These are phyloP conservation scores for Celastrina argiolus DNA, from an alignment of 2,888 invertebrate genomes.

Conservation along the genomic window DNA sequence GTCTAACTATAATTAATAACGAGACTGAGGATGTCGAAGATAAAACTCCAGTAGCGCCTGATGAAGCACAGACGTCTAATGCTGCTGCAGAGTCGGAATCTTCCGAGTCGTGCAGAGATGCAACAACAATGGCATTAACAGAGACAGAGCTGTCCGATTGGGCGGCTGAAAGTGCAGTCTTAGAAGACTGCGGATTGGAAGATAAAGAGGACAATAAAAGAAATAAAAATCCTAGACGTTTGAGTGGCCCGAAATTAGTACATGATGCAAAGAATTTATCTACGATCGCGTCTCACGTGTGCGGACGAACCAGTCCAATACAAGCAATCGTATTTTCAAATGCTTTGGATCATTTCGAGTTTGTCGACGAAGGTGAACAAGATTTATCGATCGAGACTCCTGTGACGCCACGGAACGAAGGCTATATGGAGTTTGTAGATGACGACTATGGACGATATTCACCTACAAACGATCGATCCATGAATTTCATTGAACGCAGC, in stretches of 20 bases:
- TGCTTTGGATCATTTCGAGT: constrained; percentile 88
- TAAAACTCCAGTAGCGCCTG: constrained; percentile 48
- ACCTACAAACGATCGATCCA: constrained; percentile 65
- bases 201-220: constrained; percentile 56
- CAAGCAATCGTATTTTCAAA: constrained; percentile 61
- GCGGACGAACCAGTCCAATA: constrained; percentile 56
- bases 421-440: constrained; percentile 68
- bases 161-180: constrained; percentile 88
- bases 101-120: constrained; percentile 84
- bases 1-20: constrained; percentile 71
- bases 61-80: constrained; percentile 60
- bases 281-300: constrained; percentile 61
- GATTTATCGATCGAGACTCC: constrained; percentile 82
- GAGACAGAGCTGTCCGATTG: constrained; percentile 94
- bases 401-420: constrained; percentile 52
- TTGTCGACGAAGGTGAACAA: constrained; percentile 91
- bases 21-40: constrained; percentile 49
- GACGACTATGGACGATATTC: constrained; percentile 62
- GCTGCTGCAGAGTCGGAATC: constrained; percentile 66
- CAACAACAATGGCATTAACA: constrained; percentile 84
- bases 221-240: constrained; percentile 52
- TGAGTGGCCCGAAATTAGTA: constrained; percentile 58
- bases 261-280: constrained; percentile 65
- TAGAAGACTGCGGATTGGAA: constrained; percentile 82
- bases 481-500: constrained; percentile 77